Evolutionary conservation across 2,888 invertebrate species (phyloP), one percentile per base, ranked within the genome.

Genomic region (Philopedon plagiatum): DNA sequence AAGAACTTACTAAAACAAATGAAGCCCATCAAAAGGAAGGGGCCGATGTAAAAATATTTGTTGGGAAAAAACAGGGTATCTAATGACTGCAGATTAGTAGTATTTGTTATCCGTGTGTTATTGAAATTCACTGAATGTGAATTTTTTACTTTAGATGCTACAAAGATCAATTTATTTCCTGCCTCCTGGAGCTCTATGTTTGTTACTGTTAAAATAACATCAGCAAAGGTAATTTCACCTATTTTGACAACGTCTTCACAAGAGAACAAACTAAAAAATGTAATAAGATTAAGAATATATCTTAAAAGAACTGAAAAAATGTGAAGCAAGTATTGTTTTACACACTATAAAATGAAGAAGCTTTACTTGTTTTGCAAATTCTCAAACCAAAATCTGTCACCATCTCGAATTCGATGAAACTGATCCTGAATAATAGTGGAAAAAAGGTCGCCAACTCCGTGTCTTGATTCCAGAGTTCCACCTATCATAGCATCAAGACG

Each of bases 321-420:
- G n/a, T n/a, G n/a, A n/a, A n/a, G n/a, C n/a, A n/a, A n/a, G n/a
- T n/a, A n/a, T n/a, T n/a, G n/a, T n/a, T n/a, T n/a, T n/a, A n/a
- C n/a, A n/a, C n/a, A 2, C 2, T n/a, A 1, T 54, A 8, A 54
- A 54, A 26, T 54, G 1, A 34, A 58, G 7, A 37, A 61, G n/a
- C n/a, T 26, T 77, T 81, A 86, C 86, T 80, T 79, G 76, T 87
- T 87, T 37, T 80, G 77, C 9, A 9, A 68, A 80, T 90, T 90
- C 77, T 88, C 87, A 80, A 86, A 90, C 89, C 90, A 90, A 82
- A 89, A 90, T 64, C 90, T 79, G 78, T 90, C 90, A 1, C 87
- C 89, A 81, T 88, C 84, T 74, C 90, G 80, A 70, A 90, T 88
- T 75, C 90, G 81, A 37, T 76, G 73, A 81, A 90, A 90, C 76